These are phyloP conservation scores for Marmota flaviventris DNA, from an alignment of 2,113 vertebrate species.

Conservation along the genomic window DNA sequence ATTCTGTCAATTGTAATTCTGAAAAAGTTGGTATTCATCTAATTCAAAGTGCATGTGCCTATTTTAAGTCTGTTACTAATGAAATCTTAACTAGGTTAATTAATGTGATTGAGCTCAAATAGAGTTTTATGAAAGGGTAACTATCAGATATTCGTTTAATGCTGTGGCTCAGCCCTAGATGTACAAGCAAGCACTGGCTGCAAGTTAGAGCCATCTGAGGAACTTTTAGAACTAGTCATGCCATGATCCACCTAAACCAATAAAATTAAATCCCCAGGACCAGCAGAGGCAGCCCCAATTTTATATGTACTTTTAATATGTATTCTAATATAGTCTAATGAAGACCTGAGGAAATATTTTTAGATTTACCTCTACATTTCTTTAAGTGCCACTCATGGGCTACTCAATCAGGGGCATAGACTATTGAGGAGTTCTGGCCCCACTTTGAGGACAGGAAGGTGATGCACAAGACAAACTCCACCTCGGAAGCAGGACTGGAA, in stretches of 20 bases:
- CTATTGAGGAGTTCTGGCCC: background rate
- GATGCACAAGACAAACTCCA: background rate
- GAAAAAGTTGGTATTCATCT: too few species aligned
- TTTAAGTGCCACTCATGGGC: background rate
- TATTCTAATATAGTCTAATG: background rate
- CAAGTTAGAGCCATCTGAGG: background rate
- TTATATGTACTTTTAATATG: background rate
- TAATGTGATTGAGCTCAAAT: background rate
- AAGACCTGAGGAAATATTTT: background rate
- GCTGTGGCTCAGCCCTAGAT: too few species aligned
- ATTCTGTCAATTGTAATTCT: background rate
- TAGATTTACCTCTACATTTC: background rate
- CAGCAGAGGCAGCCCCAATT: background rate
- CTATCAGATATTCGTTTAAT: background rate
- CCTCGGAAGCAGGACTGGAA: background rate
- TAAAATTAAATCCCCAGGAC: background rate
- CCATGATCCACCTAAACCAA: background rate
- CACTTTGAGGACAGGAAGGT: background rate
- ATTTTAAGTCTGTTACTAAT: background rate
- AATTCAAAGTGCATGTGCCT: too few species aligned
- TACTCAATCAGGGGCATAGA: background rate
- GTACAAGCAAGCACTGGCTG: background rate
- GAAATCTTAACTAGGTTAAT: background rate
- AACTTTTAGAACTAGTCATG: background rate
- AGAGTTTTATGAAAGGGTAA: background rate